A percentile compares a stretch with the other conserved stretches of the same genome.
Evolutionary conservation across 2,797 vertebrate genomes (phyloP).

Genomic region (Neosilurus mollespiculum): DNA sequence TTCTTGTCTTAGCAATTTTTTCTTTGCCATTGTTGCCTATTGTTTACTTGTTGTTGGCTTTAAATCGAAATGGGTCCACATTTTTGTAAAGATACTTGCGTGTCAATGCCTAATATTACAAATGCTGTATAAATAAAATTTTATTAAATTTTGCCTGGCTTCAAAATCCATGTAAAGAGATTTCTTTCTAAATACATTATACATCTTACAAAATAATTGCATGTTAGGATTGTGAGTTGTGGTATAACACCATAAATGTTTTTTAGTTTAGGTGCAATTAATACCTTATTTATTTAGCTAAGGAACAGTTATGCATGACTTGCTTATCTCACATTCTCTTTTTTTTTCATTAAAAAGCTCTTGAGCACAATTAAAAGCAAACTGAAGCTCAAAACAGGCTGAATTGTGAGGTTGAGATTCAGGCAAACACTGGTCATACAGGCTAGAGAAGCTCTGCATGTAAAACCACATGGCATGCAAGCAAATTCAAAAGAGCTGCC

Average conservation of each 20-base stretch:
- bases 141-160: too few relatives aligned
- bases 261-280: too few relatives aligned
- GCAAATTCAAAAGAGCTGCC: not conserved
- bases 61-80: not conserved
- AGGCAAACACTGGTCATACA: not conserved
- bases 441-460: not conserved
- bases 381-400: not conserved
- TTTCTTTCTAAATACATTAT: too few relatives aligned
- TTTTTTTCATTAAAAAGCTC: not conserved
- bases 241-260: too few relatives aligned
- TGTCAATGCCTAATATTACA: not conserved
- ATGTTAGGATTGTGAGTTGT: too few relatives aligned
- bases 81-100: not conserved
- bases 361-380: not conserved
- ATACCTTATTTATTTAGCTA: too few relatives aligned
- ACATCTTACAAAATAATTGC: too few relatives aligned
- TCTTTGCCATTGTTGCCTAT: not conserved
- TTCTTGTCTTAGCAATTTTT: not conserved
- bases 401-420: not conserved
- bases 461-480: slow-evolving; percentile 10
- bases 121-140: not conserved
- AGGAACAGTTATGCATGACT: not conserved
- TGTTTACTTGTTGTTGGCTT: not conserved
- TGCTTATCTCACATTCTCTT: not conserved
- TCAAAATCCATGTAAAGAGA: too few relatives aligned